These are phyloP conservation scores for Cryptoblepharus egeriae DNA, from an alignment of 2,797 vertebrate genomes.

Conservation along the genomic window DNA sequence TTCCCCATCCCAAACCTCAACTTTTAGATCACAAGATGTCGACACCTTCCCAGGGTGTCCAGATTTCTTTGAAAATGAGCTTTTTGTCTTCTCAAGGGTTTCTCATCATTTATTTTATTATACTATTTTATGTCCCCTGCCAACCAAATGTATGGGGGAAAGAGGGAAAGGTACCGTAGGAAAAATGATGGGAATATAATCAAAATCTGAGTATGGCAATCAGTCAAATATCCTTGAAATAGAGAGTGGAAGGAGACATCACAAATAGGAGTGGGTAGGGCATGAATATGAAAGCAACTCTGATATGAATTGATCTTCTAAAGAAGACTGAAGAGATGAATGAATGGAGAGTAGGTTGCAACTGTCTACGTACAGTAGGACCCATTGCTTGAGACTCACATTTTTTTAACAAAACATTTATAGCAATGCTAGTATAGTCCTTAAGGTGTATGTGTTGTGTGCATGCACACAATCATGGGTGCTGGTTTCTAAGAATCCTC, in stretches of 20 bases:
- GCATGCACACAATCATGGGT: not conserved
- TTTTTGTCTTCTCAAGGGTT: not conserved
- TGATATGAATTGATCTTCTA: not conserved
- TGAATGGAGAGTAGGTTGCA: not conserved
- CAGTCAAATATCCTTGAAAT: not conserved
- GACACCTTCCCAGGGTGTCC: slow-evolving; percentile 34
- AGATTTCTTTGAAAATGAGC: slow-evolving; percentile 48
- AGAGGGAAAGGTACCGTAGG: not conserved
- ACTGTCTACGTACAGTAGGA: not conserved
- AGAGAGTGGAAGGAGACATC: not conserved
- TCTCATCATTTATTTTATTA: not conserved
- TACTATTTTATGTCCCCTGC: not conserved
- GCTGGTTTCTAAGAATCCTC: not conserved
- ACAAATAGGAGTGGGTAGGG: not conserved
- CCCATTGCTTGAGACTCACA: not conserved
- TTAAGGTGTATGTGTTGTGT: not conserved
- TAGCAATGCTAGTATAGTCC: not conserved
- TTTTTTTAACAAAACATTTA: not conserved
- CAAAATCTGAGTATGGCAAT: not conserved
- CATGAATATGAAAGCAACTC: not conserved
- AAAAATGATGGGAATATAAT: not conserved
- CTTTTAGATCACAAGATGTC: not conserved
- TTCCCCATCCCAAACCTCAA: accelerated
- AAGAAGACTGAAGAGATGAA: not conserved
- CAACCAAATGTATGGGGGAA: not conserved